phyloP scores from a whole-genome alignment of 2,888 invertebrate species.

The Limnephilus lunatus region DNA sequence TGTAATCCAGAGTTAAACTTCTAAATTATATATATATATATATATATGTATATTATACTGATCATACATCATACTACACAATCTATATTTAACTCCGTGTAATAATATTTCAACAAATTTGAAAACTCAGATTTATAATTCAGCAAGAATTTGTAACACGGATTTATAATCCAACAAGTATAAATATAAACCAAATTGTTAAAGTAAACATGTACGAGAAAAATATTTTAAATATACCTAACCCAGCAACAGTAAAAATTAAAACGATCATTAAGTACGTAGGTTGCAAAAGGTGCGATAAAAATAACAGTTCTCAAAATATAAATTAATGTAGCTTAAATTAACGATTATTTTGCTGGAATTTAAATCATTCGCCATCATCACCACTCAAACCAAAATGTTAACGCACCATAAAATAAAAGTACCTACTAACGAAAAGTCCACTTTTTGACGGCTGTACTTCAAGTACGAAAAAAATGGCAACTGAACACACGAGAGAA shows the following conservation, averaged over 20 bases:
- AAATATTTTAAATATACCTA: neutral
- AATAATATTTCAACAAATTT: neutral
- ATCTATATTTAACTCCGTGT: neutral
- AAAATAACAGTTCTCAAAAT: neutral
- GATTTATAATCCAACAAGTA: too few relatives aligned
- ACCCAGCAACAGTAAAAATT: too few relatives aligned
- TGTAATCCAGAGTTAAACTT: neutral
- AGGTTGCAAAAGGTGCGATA: neutral
- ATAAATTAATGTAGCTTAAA: neutral
- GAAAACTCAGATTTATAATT: neutral
- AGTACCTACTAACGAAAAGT: neutral
- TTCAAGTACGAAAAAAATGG: neutral
- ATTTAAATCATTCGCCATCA: neutral
- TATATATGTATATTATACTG: neutral
- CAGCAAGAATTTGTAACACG: neutral
- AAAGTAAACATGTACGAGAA: neutral
- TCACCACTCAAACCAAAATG: neutral
- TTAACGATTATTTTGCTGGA: neutral
- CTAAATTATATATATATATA: neutral
- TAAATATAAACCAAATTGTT: neutral
- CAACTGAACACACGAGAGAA: neutral
- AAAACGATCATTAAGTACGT: too few relatives aligned
- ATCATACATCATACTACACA: neutral
- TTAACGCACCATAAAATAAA: neutral
- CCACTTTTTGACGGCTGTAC: neutral